Base-by-base conservation (phyloP, 1,140 invertebrate species). In the Philotrypesis tridentata region DNA sequence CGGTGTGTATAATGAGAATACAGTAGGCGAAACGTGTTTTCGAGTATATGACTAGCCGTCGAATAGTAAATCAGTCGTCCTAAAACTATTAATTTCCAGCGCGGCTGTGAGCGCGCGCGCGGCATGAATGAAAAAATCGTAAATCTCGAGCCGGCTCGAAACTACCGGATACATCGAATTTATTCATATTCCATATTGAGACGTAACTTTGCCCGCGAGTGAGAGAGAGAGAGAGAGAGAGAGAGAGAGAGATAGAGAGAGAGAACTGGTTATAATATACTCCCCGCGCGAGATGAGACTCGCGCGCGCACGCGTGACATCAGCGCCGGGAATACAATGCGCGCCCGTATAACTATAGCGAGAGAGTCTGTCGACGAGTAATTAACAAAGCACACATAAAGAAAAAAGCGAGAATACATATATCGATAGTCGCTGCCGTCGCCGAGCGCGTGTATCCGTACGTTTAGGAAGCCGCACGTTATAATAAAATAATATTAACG, bases 401-500 rank as follows among this genome's bases (percentile, higher is more conserved):
- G 8, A n/a, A 61, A 25, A 6, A 25, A 65, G 2, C 29, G 33
- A n/a, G n/a, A n/a, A n/a, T n/a, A n/a, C n/a, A n/a, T n/a, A 43
- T 43, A 43, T 43, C 40, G 6, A 43, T 43, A 43, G 5, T 7
- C 33, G n/a, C 31, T 1, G n/a, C n/a, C n/a, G n/a, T n/a, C n/a
- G n/a, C n/a, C n/a, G n/a, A n/a, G n/a, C n/a, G n/a, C n/a, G n/a
- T n/a, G n/a, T n/a, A n/a, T n/a, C 25, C 7, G 60, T 65, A 25
- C 40, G 71, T 29, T 60, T 67, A 74, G 31, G 33, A 37, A 33
- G 27, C 31, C n/a, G 31, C n/a, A 2, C 31, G 55, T 33, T 27
- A 21, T 43, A 72, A 71, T 61, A 72, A 63, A 80, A 72, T 72
- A 80, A 80, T 80, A 80, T 80, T 80, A 80, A 80, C 70, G 70